phyloP scores from a whole-genome alignment of 2,113 vertebrate species.

The Capra hircus region DNA sequence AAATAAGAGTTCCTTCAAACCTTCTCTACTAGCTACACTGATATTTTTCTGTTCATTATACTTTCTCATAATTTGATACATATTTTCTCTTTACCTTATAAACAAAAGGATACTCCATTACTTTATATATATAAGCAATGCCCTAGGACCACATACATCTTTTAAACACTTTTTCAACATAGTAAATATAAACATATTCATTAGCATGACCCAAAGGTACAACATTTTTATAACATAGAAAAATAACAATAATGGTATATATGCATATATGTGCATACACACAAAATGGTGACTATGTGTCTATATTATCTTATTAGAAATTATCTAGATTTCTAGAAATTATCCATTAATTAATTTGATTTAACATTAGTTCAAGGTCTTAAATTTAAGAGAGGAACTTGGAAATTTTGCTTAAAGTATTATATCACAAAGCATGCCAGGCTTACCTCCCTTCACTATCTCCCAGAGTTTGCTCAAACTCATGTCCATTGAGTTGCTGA shows the following conservation, averaged over 20 bases:
- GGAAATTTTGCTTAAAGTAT: not conserved
- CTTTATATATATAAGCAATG: not conserved
- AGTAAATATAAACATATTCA: not conserved
- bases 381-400: not conserved
- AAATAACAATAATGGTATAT: not conserved
- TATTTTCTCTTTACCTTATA: not conserved
- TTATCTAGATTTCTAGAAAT: not conserved
- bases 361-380: not conserved
- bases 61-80: not conserved
- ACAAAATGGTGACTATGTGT: not conserved
- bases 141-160: not conserved
- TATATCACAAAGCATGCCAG: not conserved
- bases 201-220: not conserved
- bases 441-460: not conserved
- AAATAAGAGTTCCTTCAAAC: not conserved
- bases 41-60: not conserved
- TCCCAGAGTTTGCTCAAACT: not conserved
- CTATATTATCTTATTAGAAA: not conserved
- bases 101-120: not conserved
- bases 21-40: no score
- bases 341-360: not conserved
- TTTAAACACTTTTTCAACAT: not conserved
- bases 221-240: not conserved
- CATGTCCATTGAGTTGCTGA: not conserved
- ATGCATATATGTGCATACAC: not conserved